Evolutionary conservation across 2,797 vertebrate species (phyloP).

Genomic region (Squalus acanthias): DNA sequence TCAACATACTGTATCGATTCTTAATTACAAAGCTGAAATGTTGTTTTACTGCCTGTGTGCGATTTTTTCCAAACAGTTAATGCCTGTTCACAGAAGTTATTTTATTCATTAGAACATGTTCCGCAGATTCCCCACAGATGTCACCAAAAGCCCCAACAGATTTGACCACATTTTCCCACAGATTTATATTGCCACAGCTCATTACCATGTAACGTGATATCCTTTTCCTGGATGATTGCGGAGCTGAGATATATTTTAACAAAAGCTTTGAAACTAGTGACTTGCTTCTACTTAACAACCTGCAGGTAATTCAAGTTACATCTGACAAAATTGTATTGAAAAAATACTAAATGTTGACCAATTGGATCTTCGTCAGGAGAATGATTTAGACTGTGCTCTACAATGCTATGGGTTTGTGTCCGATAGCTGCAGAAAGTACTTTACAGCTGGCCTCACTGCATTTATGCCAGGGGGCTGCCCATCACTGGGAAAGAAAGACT

Average conservation of each 20-base stretch:
- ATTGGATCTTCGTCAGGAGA: neutral
- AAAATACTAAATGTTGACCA: neutral
- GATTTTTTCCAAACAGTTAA: neutral
- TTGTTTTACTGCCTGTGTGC: neutral
- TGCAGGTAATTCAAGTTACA: neutral
- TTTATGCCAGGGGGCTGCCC: neutral
- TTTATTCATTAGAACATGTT: neutral
- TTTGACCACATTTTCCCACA: constrained; percentile 18
- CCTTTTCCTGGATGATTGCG: neutral
- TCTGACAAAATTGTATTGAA: neutral
- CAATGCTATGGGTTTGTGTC: neutral
- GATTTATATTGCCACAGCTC: neutral
- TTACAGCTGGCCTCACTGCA: neutral
- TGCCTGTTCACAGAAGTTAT: neutral
- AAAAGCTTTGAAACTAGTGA: neutral
- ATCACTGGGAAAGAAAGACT: neutral
- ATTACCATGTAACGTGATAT: neutral
- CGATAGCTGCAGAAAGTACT: neutral
- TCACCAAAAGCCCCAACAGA: neutral
- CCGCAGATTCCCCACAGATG: constrained; percentile 28
- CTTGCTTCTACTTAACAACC: neutral
- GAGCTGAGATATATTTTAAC: neutral
- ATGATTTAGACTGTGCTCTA: neutral
- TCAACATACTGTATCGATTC: neutral
- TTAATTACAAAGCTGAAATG: constrained; percentile 13